Conservation (phyloP, 2,888 invertebrate genomes). For the Drosophila subquinaria region DNA sequence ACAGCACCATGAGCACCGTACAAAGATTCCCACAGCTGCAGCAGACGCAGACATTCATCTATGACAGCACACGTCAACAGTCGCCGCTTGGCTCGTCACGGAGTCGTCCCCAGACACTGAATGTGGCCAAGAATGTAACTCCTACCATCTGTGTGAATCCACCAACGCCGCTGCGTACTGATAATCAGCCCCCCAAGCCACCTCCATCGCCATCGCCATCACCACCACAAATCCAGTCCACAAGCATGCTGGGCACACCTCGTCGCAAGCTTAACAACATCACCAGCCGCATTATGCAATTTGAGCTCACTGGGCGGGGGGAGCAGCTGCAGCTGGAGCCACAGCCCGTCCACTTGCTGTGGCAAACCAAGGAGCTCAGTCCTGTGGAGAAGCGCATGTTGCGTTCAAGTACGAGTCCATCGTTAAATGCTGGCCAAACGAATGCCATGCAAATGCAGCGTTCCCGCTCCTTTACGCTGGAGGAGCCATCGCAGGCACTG, state of each 20-base stretch:
- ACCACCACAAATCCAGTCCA: neutral
- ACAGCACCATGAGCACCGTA: constrained; percentile 22
- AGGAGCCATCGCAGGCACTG: constrained; percentile 91
- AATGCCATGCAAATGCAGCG: constrained; percentile 86
- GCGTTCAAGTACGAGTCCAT: constrained; percentile 81
- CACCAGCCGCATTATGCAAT: constrained; percentile 47
- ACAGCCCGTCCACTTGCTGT: constrained; percentile 15
- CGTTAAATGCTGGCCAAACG: constrained; percentile 44
- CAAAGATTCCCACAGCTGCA: constrained; percentile 67
- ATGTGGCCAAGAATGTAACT: constrained; percentile 30
- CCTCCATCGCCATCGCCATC: neutral
- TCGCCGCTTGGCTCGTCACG: constrained; percentile 4
- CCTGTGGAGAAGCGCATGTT: constrained; percentile 51
- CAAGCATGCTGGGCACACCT: constrained; percentile 5
- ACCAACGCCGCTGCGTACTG: constrained; percentile 71
- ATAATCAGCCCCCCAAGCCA: constrained; percentile 12
- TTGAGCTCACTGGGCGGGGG: constrained; percentile 35
- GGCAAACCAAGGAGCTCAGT: constrained; percentile 26
- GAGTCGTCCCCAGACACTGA: constrained; percentile 52
- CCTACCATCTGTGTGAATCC: constrained; percentile 83
- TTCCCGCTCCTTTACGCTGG: constrained; percentile 92
- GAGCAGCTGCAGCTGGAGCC: neutral
- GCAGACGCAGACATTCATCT: constrained; percentile 82
- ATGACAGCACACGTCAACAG: constrained; percentile 71
- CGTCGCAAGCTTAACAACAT: constrained; percentile 50